Conservation (phyloP, 2,113 vertebrate genomes). For the Azemiops feae region DNA sequence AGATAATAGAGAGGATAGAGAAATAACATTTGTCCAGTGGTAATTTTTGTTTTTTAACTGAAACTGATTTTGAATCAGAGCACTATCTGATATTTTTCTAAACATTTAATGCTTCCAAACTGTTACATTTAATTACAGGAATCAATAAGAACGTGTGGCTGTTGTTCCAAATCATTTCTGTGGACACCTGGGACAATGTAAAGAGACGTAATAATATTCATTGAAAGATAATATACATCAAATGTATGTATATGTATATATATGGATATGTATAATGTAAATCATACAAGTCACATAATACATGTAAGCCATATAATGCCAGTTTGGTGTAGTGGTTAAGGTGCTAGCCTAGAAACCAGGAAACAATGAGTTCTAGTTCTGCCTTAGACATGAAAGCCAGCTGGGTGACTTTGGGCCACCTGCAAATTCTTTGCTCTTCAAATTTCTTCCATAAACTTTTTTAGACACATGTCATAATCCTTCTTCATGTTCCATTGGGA, state of each 20-base stretch:
- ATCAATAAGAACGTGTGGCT: not conserved
- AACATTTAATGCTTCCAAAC: not conserved
- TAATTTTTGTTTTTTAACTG: not conserved
- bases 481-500: not conserved
- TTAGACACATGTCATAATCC: not conserved
- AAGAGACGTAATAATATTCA: not conserved
- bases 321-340: not conserved
- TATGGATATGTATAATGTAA: not conserved
- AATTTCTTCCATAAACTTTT: not conserved
- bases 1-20: not conserved
- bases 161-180: not conserved
- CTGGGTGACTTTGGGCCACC: not conserved
- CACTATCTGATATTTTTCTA: not conserved
- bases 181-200: fast-evolving
- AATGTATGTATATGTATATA: not conserved
- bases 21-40: not conserved
- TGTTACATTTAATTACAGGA: not conserved
- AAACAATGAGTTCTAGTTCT: not conserved
- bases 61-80: too few relatives aligned
- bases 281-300: not conserved
- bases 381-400: too few relatives aligned
- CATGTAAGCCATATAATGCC: not conserved
- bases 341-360: not conserved
- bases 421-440: not conserved
- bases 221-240: not conserved